phyloP scores from a whole-genome alignment of 2,888 invertebrate genomes.

The Acrobasis suavella region DNA sequence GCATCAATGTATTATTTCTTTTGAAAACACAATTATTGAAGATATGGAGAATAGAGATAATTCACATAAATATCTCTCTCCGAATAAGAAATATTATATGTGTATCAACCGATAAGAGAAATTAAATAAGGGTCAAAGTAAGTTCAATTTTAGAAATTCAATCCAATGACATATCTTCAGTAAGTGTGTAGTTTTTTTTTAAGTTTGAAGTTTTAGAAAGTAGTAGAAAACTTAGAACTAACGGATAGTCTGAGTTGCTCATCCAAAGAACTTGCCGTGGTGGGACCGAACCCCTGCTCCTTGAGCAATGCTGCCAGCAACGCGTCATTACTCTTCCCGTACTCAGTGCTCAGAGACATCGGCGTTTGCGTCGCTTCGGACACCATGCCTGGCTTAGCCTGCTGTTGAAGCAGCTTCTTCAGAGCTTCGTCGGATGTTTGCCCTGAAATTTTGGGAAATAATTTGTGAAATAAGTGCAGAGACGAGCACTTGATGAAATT shows the following conservation, averaged over 20 bases:
- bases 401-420: slow-evolving; percentile 63
- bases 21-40: neutral
- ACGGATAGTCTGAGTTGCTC: slow-evolving; percentile 83
- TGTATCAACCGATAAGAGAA: too few species aligned
- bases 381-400: slow-evolving; percentile 64
- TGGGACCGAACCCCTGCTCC: slow-evolving; percentile 87
- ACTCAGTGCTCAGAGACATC: slow-evolving; percentile 75
- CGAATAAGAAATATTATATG: too few species aligned
- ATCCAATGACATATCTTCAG: neutral
- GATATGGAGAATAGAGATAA: too few species aligned
- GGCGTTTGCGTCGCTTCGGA: slow-evolving; percentile 71
- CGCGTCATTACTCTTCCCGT: slow-evolving; percentile 86
- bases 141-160: too few species aligned
- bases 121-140: too few species aligned
- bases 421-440: slow-evolving; percentile 74
- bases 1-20: neutral
- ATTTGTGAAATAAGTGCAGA: too few species aligned
- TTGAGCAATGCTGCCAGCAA: slow-evolving; percentile 86
- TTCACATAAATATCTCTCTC: too few species aligned
- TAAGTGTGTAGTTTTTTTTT: slow-evolving; percentile 1
- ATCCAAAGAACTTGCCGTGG: slow-evolving; percentile 84
- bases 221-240: slow-evolving; percentile 57
- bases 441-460: slow-evolving; percentile 48
- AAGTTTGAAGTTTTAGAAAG: slow-evolving; percentile 25
- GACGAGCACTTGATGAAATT: too few species aligned